These are phyloP conservation scores for Panurus biarmicus DNA, from an alignment of 2,113 vertebrate species.

Conservation along the genomic window DNA sequence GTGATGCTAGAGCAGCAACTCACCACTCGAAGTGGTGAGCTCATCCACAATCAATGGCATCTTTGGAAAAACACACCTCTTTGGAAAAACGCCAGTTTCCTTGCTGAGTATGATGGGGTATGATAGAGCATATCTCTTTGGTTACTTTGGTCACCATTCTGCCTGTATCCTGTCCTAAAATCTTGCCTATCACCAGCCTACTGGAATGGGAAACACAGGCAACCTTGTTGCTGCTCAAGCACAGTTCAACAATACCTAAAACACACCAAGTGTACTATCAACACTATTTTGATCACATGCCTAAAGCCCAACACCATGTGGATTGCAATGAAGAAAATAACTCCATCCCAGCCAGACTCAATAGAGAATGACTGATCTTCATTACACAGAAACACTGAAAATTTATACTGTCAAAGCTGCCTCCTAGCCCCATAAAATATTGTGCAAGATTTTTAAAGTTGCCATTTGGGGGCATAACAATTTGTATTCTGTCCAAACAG, in stretches of 20 bases:
- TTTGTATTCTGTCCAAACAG: neutral
- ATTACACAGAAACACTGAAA: neutral
- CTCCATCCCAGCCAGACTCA: neutral
- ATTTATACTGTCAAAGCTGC: neutral
- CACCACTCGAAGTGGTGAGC: neutral
- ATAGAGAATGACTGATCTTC: neutral
- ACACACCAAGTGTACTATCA: neutral
- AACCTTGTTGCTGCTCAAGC: neutral
- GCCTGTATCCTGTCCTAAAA: neutral
- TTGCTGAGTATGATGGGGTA: neutral
- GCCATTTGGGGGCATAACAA: neutral
- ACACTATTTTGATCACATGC: accelerated
- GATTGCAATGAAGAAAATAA: neutral
- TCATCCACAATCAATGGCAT: neutral
- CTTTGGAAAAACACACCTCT: neutral
- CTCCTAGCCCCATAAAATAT: neutral
- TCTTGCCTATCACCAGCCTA: neutral
- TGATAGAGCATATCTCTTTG: neutral
- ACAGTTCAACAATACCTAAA: neutral
- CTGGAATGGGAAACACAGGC: neutral
- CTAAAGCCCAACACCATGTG: neutral
- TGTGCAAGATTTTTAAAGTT: neutral
- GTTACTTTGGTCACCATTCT: neutral
- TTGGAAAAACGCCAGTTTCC: neutral
- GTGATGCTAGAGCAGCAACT: neutral